A percentile compares a stretch with the other conserved stretches of the same genome.
These are phyloP conservation scores for Leptinotarsa lineolata DNA, from an alignment of 1,140 invertebrate genomes.

Conservation along the genomic window DNA sequence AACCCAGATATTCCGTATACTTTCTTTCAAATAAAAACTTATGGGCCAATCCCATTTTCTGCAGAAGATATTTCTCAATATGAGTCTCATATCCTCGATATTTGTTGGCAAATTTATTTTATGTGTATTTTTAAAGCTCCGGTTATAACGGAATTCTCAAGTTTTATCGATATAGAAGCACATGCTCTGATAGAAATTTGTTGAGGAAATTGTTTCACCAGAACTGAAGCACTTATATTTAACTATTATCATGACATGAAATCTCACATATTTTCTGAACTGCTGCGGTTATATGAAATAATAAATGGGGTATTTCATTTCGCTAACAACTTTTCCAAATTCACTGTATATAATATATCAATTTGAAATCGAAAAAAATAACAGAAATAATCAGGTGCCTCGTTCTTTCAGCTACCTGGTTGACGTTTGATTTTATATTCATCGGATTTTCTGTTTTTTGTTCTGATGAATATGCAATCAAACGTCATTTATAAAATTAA, in stretches of 20 bases:
- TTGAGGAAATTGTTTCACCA: neutral
- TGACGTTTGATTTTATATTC: no score
- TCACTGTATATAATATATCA: no score
- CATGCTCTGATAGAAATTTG: neutral
- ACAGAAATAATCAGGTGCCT: no score
- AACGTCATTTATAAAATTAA: no score
- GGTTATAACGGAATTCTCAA: conserved; percentile 3
- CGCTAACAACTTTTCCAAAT: no score
- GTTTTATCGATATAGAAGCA: neutral
- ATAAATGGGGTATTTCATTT: no score
- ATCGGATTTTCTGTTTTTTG: no score
- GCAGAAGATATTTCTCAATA: neutral
- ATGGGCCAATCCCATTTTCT: neutral
- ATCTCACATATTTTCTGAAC: neutral
- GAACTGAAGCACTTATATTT: neutral
- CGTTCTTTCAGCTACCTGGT: no score
- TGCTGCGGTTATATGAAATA: no score
- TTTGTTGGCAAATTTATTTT: conserved; percentile 9
- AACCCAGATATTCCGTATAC: neutral
- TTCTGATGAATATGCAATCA: no score
- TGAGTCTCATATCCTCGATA: neutral
- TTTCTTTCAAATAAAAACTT: neutral
- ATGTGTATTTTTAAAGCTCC: conserved; percentile 1
- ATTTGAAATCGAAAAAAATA: no score
- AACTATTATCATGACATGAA: neutral